Evolutionary conservation across 2,113 vertebrate genomes (phyloP), one percentile per base, ranked within the genome.

Genomic region (Clarias macrocephalus): DNA sequence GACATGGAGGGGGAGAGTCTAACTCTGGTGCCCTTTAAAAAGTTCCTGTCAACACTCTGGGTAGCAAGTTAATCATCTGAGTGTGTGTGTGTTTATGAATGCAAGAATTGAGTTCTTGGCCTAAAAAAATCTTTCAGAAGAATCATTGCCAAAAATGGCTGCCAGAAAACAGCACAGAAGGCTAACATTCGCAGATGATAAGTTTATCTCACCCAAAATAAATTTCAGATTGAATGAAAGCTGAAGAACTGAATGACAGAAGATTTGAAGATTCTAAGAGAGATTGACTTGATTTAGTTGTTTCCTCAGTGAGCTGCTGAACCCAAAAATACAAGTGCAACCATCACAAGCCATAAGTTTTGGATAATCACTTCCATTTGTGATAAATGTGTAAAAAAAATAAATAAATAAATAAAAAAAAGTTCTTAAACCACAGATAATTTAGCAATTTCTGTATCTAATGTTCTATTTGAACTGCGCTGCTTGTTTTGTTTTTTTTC

Each of bases 11-110:
- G 91, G 89, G 92, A 37, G 23, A 59, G 56, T 75, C 92, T 88
- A 91, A 92, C 91, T 92, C 91, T 18, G 92, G 92, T 90, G 70
- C 88, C 79, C 80, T 88, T 90, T 66, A 91, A 82, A 92, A 92
- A 91, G 90, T 92, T 90, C 30, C 68, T 88, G 48, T 90, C 88
- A 90, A 89, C 57, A 89, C 91, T 90, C 89, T 90, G 90, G 88
- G 91, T 91, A 88, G 89, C 85, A 91, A 91, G 92, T 91, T 93
- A 92, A 93, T 92, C 91, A 89, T 89, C 85, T 88, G 89, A 90
- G 89, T 68, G 28, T 21, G n/a, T 30, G 28, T 59, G 77, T 66
- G 85, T 21, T 19, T 25, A 13, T 62, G 84, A 3, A 13, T 5
- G 23, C 1, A 16, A 81, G 10, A 30, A 37, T 21, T 16, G 19